Evolutionary conservation across 92 coral and sea anemone genomes (phyloP).

Genomic region (Porites divaricata): DNA sequence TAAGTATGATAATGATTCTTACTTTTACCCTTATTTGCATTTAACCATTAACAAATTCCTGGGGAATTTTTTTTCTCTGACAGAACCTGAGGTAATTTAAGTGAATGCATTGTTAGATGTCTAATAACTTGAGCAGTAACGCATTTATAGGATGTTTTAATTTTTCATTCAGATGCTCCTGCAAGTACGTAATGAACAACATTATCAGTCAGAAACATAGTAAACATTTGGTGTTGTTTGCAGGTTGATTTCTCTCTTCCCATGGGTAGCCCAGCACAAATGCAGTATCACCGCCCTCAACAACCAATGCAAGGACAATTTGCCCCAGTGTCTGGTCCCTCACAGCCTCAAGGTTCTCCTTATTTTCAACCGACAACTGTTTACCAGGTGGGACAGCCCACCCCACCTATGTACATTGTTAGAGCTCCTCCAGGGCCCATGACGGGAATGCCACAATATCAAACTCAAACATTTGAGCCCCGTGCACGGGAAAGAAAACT

Average conservation of each 20-base stretch:
- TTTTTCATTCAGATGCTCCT: too few species aligned
- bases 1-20: slow-evolving; percentile 2
- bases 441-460: slow-evolving; percentile 37
- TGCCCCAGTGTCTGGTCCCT: slow-evolving; percentile 51
- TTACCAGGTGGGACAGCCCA: slow-evolving; percentile 35
- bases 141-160: too few species aligned
- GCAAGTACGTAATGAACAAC: too few species aligned
- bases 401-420: slow-evolving; percentile 36
- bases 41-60: too few species aligned
- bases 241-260: slow-evolving; percentile 51
- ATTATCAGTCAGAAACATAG: too few species aligned
- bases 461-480: slow-evolving; percentile 58
- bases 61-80: too few species aligned
- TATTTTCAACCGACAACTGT: slow-evolving; percentile 39
- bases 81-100: too few species aligned
- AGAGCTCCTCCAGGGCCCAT: slow-evolving; percentile 35
- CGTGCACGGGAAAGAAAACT: slow-evolving; percentile 72
- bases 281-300: slow-evolving; percentile 33
- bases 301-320: slow-evolving; percentile 58
- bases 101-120: too few species aligned
- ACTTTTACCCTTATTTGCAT: too few species aligned
- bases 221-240: neutral
- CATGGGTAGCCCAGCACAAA: slow-evolving; percentile 46
- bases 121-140: too few species aligned
- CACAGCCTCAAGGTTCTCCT: slow-evolving; percentile 56